These are phyloP conservation scores for Pollenia labialis DNA, from an alignment of 2,888 invertebrate genomes.

Conservation along the genomic window DNA sequence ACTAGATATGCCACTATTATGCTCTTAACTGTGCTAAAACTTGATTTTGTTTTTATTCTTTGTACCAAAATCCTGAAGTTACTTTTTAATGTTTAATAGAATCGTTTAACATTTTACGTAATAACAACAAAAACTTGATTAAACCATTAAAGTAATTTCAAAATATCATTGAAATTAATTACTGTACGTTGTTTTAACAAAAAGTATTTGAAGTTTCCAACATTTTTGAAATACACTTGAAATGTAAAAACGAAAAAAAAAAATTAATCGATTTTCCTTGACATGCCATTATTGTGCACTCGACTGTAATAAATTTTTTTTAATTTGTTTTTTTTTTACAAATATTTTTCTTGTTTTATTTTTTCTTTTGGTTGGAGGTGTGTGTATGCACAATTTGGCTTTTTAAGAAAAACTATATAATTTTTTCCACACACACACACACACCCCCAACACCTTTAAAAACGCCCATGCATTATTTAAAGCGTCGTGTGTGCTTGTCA, in stretches of 20 bases:
- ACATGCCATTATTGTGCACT: constrained; percentile 52
- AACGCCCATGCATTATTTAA: constrained; percentile 55
- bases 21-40: too few species aligned
- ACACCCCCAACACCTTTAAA: constrained; percentile 20
- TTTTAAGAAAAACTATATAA: constrained; percentile 40
- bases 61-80: too few species aligned
- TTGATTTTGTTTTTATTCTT: too few species aligned
- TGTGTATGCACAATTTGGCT: constrained; percentile 58
- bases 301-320: constrained; percentile 46
- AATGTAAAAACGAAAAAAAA: neutral
- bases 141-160: neutral
- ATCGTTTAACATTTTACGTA: too few species aligned
- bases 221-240: neutral
- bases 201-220: neutral
- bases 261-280: constrained; percentile 40
- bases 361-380: constrained; percentile 42
- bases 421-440: neutral
- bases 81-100: too few species aligned
- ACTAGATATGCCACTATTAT: too few species aligned
- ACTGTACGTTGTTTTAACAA: neutral
- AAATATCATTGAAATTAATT: too few species aligned
- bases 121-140: neutral
- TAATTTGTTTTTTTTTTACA: constrained; percentile 5
- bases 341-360: neutral
- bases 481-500: neutral